phyloP scores from a whole-genome alignment of 64 coral and sea anemone genomes.

The Pocillopora verrucosa region DNA sequence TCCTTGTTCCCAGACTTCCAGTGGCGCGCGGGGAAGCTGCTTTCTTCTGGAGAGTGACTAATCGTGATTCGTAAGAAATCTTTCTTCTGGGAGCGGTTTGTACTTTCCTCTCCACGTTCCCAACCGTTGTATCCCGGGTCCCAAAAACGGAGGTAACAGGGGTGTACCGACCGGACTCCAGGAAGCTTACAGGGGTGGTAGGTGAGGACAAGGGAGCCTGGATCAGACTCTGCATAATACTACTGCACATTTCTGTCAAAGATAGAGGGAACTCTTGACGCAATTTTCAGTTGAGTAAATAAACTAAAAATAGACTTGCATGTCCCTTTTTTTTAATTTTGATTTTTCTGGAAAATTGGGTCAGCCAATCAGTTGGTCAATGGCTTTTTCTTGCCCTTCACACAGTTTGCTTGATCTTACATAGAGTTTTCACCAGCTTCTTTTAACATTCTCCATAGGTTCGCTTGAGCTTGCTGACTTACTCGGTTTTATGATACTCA shows the following conservation, averaged over 20 bases:
- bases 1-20: conserved; percentile 25
- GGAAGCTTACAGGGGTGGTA: neutral
- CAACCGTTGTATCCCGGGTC: conserved; percentile 14
- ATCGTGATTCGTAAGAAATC: conserved; percentile 42
- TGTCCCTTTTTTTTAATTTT: too few species aligned
- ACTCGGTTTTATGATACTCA: too few species aligned
- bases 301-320: too few species aligned
- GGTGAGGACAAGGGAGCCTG: conserved; percentile 50
- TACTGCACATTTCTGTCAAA: conserved; percentile 35
- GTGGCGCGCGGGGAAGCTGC: conserved; percentile 17
- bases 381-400: too few species aligned
- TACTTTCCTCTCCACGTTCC: conserved; percentile 51
- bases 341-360: too few species aligned
- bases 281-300: too few species aligned
- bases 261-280: neutral
- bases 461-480: too few species aligned
- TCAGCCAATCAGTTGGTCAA: too few species aligned
- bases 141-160: conserved; percentile 27
- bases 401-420: too few species aligned
- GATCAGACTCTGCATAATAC: conserved; percentile 44
- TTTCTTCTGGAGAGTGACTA: conserved; percentile 19
- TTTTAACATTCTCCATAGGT: too few species aligned
- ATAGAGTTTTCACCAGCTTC: too few species aligned
- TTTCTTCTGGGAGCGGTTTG: conserved; percentile 36
- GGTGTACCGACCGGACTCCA: conserved; percentile 40